Percentiles rank a stretch among this genome's conserved stretches.
phyloP scores from a whole-genome alignment of 2,113 vertebrate species.

The Microcebus ravelobensis region DNA sequence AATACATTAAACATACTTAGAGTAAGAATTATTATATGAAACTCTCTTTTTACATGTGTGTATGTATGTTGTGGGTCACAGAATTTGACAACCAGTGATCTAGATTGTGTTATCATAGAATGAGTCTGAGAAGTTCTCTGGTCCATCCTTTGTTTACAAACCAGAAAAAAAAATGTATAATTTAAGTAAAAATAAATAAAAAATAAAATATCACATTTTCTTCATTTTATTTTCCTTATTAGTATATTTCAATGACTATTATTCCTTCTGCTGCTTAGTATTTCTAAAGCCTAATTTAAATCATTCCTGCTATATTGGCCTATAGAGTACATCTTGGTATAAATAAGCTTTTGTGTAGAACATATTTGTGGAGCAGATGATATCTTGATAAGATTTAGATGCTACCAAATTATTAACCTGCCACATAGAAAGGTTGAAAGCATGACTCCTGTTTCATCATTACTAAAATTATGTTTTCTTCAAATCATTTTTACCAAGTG shows the following conservation, averaged over 20 bases:
- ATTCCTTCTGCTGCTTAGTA: not conserved
- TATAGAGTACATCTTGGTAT: not conserved
- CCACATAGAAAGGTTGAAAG: not conserved
- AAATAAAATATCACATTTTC: not conserved
- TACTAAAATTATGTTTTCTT: too few relatives aligned
- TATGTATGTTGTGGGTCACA: not conserved
- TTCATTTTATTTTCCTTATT: not conserved
- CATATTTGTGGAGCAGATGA: not conserved
- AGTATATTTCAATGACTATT: not conserved
- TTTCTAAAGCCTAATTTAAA: not conserved
- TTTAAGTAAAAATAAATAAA: not conserved
- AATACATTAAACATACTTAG: accelerated
- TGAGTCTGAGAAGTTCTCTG: not conserved
- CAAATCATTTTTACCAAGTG: not conserved
- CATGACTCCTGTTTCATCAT: not conserved
- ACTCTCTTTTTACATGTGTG: not conserved
- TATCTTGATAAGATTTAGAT: not conserved
- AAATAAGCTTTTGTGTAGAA: not conserved
- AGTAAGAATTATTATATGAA: not conserved
- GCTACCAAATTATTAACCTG: not conserved
- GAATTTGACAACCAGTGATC: not conserved
- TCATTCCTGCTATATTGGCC: not conserved
- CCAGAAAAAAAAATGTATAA: accelerated
- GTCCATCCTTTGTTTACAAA: not conserved
- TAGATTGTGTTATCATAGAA: not conserved